phyloP scores from a whole-genome alignment of 2,113 vertebrate species.

The Hemicordylus capensis region DNA sequence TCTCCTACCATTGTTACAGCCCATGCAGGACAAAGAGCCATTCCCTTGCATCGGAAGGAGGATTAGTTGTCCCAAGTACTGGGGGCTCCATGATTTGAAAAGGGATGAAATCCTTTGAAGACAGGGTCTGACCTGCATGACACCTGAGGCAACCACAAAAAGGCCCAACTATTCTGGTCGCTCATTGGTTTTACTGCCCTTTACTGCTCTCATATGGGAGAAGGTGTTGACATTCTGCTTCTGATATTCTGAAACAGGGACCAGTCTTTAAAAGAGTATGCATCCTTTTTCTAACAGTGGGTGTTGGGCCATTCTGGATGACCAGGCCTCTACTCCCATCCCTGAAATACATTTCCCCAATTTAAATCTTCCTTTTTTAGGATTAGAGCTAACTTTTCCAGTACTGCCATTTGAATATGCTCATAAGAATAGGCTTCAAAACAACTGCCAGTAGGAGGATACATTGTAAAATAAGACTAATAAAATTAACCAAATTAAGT shows the following conservation, averaged over 20 bases:
- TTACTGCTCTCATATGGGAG: background rate
- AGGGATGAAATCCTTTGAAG: background rate
- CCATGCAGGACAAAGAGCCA: background rate
- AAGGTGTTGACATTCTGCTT: background rate
- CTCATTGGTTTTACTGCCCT: background rate
- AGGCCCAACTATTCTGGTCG: background rate
- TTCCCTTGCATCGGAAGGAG: background rate
- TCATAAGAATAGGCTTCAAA: conserved; percentile 41
- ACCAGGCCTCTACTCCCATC: background rate
- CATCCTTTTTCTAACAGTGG: no score
- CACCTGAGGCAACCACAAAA: background rate
- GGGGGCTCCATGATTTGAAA: background rate
- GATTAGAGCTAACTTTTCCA: background rate
- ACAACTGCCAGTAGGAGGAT: conserved; percentile 38
- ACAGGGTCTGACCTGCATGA: background rate
- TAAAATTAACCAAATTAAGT: no score
- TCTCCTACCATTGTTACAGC: background rate
- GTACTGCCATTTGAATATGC: conserved; percentile 29
- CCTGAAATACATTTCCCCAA: conserved; percentile 17
- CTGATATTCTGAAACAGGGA: background rate
- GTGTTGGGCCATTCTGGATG: no score
- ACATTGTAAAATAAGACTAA: no score
- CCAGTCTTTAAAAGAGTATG: background rate
- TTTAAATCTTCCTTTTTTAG: conserved; percentile 37
- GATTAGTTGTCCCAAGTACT: background rate